Base-by-base conservation (phyloP, 2,113 vertebrate genomes). In the Blennius ocellaris region DNA sequence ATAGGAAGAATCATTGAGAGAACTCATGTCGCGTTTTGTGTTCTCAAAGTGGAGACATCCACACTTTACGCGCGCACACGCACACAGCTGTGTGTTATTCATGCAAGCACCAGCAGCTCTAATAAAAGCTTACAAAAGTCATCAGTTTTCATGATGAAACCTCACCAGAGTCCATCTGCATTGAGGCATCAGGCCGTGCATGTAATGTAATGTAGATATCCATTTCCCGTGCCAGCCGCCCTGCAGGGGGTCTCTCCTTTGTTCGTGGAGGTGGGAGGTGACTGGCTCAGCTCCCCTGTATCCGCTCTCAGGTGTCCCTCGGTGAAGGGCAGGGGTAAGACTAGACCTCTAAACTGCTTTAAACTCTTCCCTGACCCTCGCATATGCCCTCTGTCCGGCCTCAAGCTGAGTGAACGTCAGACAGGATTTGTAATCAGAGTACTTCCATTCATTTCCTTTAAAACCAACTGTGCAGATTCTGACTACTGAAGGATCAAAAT, bases 281-380 rank as follows among this genome's bases (percentile, higher is more conserved):
- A 73, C 41, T 44, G 55, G 75, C 69, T 45, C 66, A 70, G 3
- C 43, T 21, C 17, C 47, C 82, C 40, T 9, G 72, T 17, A 41
- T 68, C 52, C 15, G 55, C 71, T 14, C 84, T 91, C 89, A 3
- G 54, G 74, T 91, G 69, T 88, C 89, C 65, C 11, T 30, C 0
- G 2, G n/a, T 73, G 63, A 44, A 73, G 57, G 53, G 21, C 53
- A 39, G 45, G 63, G 65, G 63, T 45, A 69, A 75, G 62, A 43
- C 60, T 73, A 15, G 51, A 59, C 43, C 21, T 47, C 52, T 21
- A 14, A 61, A 15, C 12, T 11, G 37, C 21, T 59, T 39, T 30
- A 50, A 62, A 21, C 17, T 2, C 21, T 30, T 30, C 21, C 21
- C 21, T 30, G 21, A 2, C 21, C 21, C 21, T 30, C 21, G 21